A percentile compares a stretch with the other conserved stretches of the same genome.
Conservation (phyloP, 2,888 invertebrate species). For the Tachina fera region DNA sequence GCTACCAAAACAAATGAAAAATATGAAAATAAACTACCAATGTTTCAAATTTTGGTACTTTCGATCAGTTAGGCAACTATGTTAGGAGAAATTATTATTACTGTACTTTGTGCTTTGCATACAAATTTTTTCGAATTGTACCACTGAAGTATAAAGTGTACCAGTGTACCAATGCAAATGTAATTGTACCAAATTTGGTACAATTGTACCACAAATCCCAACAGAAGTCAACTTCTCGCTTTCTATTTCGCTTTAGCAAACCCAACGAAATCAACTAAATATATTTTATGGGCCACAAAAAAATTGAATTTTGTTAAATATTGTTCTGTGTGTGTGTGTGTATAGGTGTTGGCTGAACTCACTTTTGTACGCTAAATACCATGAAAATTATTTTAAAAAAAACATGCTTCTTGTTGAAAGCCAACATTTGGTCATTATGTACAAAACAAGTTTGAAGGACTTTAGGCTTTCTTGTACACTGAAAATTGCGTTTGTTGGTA, state of each 20-base stretch:
- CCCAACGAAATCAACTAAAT: conserved; percentile 23
- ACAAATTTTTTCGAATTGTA: no score
- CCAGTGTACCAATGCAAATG: no score
- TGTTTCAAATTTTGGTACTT: no score
- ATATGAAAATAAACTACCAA: no score
- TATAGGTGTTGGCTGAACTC: conserved; percentile 11
- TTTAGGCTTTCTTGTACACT: conserved; percentile 5
- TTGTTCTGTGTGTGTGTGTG: neutral
- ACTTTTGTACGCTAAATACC: conserved; percentile 41
- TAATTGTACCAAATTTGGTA: no score
- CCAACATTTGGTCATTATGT: conserved; percentile 27
- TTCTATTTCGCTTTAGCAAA: neutral
- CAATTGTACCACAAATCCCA: no score
- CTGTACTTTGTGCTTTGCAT: no score
- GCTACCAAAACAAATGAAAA: no score
- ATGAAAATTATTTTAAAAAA: conserved; percentile 34
- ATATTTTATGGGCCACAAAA: conserved; percentile 63
- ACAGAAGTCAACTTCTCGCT: neutral
- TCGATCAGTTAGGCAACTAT: no score
- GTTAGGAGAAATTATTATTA: no score
- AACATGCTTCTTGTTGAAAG: conserved; percentile 42
- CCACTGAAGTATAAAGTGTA: no score
- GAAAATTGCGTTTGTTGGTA: neutral
- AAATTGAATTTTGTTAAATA: conserved; percentile 45
- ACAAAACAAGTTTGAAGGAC: conserved; percentile 29